Base-by-base conservation (phyloP, 92 coral and sea anemone genomes). In the Porites rus region DNA sequence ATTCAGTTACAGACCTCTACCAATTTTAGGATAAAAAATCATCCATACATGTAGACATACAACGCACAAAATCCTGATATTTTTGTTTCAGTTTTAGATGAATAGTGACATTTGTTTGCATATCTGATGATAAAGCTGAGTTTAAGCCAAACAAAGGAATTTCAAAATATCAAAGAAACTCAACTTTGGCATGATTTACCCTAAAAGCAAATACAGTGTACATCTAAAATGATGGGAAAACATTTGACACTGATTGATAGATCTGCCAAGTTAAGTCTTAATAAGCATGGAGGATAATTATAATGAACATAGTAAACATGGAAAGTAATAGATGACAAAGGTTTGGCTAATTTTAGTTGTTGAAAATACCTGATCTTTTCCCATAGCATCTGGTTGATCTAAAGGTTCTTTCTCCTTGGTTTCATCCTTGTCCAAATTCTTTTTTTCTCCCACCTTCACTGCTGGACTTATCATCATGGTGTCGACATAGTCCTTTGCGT, bases 401-500 rank as follows among this genome's bases (percentile, higher is more conserved):
- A 16, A 1, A 56, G 31, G 18, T 13, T 77, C 61, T 19, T 82
- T 82, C 64, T 87, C 80, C 64, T 87, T 87, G 5, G 14, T 72
- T 66, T 81, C 82, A 16, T 38, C 80, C 70, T 74, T 56, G 12
- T 63, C 63, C 25, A 31, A 53, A 1, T 51, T 63, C 51, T 74
- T 74, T 73, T 74, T 74, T 6, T 51, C 87, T 19, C 51, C 80
- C 1, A 83, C 13, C 69, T 83, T 74, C 46, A 38, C 46, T 22
- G 69, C 91, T 4, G 94, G 87, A 46, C 94, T 93, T 3, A 93
- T 84, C 92, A 92, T 90, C 99, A 97, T 97, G 1, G 98, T 96
- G 51, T 97, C 99, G 0, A 97, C 94, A 83, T 97, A 97, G 31
- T 97, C 98, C 89, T 97, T 97, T 54, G 99, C 99, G 72, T 97